phyloP scores from a whole-genome alignment of 2,113 vertebrate species.

The Dromaius novaehollandiae region DNA sequence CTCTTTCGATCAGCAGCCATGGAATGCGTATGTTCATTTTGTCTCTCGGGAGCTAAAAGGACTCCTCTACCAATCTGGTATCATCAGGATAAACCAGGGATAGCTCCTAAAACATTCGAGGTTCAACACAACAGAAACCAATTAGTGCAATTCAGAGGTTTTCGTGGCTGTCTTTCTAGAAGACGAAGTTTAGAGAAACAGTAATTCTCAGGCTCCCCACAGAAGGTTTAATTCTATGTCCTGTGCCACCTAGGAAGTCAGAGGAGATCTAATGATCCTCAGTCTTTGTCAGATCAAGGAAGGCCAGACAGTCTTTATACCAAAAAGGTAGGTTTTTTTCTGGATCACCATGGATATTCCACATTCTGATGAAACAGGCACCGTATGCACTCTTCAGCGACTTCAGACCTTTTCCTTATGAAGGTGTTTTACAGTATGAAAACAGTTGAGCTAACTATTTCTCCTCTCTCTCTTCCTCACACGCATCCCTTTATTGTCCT shows the following conservation, averaged over 20 bases:
- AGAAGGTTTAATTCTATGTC: background rate
- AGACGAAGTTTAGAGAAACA: background rate
- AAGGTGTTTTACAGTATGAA: background rate
- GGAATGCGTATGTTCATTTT: background rate
- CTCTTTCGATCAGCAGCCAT: background rate
- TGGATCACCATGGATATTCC: background rate
- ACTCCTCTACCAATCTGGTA: background rate
- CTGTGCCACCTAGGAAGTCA: background rate
- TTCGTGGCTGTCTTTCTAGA: background rate
- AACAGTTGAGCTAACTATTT: background rate
- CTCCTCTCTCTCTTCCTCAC: conserved; percentile 41
- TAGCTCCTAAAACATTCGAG: background rate
- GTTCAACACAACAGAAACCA: background rate
- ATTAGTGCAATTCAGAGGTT: background rate
- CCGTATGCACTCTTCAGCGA: background rate
- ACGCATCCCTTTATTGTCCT: conserved; percentile 60
- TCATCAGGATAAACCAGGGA: background rate
- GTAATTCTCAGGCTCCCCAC: background rate
- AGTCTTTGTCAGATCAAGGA: background rate
- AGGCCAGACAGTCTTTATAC: background rate
- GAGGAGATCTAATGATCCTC: background rate
- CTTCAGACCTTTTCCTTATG: background rate
- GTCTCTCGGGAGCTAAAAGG: background rate
- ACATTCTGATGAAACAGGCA: background rate
- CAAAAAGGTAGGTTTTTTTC: background rate